Percentiles rank a stretch among this genome's conserved stretches.
phyloP scores from a whole-genome alignment of 1,140 invertebrate species.

The Ostrea denselamellosa region DNA sequence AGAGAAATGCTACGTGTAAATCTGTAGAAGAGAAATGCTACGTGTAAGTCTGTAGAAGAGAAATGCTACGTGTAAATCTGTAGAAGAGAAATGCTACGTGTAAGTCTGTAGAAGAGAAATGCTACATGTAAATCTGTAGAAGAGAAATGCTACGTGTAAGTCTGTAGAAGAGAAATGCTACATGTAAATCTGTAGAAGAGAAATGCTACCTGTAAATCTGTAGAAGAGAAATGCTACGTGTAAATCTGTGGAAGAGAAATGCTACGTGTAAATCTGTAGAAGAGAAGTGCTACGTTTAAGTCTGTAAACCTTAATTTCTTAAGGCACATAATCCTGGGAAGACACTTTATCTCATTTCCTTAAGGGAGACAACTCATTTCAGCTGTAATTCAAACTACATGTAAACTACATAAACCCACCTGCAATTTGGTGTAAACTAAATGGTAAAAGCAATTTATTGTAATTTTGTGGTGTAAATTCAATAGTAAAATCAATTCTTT shows the following conservation, averaged over 20 bases:
- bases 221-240: slow-evolving; percentile 86
- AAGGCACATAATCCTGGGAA: too few species aligned
- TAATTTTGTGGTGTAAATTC: too few species aligned
- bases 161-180: slow-evolving; percentile 88
- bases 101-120: slow-evolving; percentile 88
- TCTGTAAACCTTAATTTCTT: neutral
- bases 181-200: slow-evolving; percentile 85
- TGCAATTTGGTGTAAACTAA: too few species aligned
- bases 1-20: slow-evolving; percentile 84
- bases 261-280: slow-evolving; percentile 80
- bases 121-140: slow-evolving; percentile 79
- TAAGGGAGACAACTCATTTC: too few species aligned
- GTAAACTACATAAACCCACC: too few species aligned
- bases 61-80: slow-evolving; percentile 80
- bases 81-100: slow-evolving; percentile 86
- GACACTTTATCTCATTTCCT: too few species aligned
- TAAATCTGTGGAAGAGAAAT: slow-evolving; percentile 89
- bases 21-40: slow-evolving; percentile 88
- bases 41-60: slow-evolving; percentile 85
- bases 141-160: slow-evolving; percentile 84
- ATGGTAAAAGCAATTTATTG: too few species aligned
- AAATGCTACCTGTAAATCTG: slow-evolving; percentile 80
- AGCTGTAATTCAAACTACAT: too few species aligned
- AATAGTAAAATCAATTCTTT: too few species aligned
- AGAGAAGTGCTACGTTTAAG: slow-evolving; percentile 84